Conservation (phyloP, 1,140 invertebrate genomes). For the Apis mellifera region DNA sequence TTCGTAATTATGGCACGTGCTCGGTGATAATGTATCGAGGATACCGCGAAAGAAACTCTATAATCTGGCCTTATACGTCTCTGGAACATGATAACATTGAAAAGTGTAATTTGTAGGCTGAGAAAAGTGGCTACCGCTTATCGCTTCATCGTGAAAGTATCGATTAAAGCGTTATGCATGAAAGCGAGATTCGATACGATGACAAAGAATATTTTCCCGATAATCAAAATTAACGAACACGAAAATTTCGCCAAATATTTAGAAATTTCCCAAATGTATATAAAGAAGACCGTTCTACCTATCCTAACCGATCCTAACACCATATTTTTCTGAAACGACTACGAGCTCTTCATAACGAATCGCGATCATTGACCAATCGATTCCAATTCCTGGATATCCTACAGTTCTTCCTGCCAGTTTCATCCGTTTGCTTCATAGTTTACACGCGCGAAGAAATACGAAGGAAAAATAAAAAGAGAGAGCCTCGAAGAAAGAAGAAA, state of each 20-base stretch:
- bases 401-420: conserved; percentile 9
- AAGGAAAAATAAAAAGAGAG: no score
- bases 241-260: no score
- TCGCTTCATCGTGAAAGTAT: neutral
- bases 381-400: neutral
- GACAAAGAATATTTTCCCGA: no score
- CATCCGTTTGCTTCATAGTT: conserved; percentile 52
- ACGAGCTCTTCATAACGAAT: no score
- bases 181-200: no score
- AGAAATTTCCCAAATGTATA: no score
- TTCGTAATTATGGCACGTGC: conserved; percentile 21
- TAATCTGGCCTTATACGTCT: neutral
- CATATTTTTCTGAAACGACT: no score
- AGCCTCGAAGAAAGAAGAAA: neutral
- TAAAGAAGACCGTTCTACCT: no score
- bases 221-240: no score
- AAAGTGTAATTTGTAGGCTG: neutral
- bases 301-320: no score
- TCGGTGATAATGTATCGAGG: conserved; percentile 14
- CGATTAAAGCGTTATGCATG: no score
- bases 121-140: neutral
- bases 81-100: neutral
- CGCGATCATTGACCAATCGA: no score
- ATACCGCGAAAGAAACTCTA: neutral
- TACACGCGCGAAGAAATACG: neutral